Percentiles rank a stretch among this genome's conserved stretches.
These are phyloP conservation scores for Hylaeus anthracinus DNA, from an alignment of 1,140 invertebrate genomes.

Conservation along the genomic window DNA sequence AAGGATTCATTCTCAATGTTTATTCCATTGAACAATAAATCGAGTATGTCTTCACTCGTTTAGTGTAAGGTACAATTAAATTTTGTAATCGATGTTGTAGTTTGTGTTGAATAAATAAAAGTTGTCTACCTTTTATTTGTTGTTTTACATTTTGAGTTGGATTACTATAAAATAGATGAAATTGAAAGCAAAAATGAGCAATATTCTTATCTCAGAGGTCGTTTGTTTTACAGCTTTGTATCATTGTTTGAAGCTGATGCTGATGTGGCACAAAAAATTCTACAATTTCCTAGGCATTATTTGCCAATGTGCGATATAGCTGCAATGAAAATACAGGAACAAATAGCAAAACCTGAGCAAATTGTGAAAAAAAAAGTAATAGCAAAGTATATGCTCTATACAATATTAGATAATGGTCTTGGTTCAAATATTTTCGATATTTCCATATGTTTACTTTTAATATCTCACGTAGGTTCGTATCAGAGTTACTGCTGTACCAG, in stretches of 20 bases:
- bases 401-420: slow-evolving; percentile 75
- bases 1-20: no score
- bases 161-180: no score
- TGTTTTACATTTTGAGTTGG: no score
- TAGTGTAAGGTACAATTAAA: no score
- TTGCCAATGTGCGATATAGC: slow-evolving; percentile 85
- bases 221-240: slow-evolving; percentile 81
- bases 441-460: slow-evolving; percentile 79
- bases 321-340: slow-evolving; percentile 83
- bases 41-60: no score
- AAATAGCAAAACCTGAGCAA: slow-evolving; percentile 79
- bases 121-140: no score
- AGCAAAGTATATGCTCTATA: slow-evolving; percentile 72
- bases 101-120: no score
- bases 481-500: slow-evolving; percentile 70
- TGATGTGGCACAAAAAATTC: slow-evolving; percentile 82
- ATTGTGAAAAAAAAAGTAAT: slow-evolving; percentile 85
- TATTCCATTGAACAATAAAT: no score
- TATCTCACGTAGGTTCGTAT: slow-evolving; percentile 63
- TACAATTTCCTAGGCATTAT: slow-evolving; percentile 81
- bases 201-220: background rate
- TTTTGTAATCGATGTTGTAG: no score
- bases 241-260: slow-evolving; percentile 83
- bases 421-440: slow-evolving; percentile 62
- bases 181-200: no score